phyloP scores from a whole-genome alignment of 2,888 invertebrate genomes.

The Steromphala cineraria region DNA sequence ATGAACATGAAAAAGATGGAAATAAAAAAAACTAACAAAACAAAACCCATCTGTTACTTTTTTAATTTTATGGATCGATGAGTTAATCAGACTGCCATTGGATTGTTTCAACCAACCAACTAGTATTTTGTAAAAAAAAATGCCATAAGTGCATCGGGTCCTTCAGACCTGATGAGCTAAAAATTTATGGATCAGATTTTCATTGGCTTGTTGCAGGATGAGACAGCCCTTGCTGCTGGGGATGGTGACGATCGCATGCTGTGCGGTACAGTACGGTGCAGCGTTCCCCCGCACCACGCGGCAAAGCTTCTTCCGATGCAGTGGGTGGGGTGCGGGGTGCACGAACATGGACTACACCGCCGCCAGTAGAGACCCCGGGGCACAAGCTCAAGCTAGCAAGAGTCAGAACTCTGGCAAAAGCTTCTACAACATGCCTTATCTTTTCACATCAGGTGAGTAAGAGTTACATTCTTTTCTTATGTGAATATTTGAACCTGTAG shows the following conservation, averaged over 20 bases:
- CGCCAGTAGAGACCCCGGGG: not conserved
- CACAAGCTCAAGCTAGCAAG: not conserved
- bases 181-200: too few species aligned
- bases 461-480: too few species aligned
- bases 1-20: too few species aligned
- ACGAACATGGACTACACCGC: conserved; percentile 35
- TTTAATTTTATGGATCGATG: too few species aligned
- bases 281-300: conserved; percentile 29
- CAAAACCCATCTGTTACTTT: too few species aligned
- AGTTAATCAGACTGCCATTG: too few species aligned
- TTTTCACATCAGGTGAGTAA: conserved; percentile 14
- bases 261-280: not conserved
- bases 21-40: too few species aligned
- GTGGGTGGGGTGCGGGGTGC: conserved; percentile 62
- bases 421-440: conserved; percentile 1
- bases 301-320: conserved; percentile 54
- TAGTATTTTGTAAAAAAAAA: too few species aligned
- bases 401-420: not conserved
- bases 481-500: too few species aligned
- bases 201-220: not conserved
- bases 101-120: too few species aligned
- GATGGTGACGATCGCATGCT: not conserved
- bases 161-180: too few species aligned
- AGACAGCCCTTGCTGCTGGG: not conserved
- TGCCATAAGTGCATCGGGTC: too few species aligned